These are phyloP conservation scores for Tangara arthus DNA, from an alignment of 2,797 vertebrate genomes.

Conservation along the genomic window DNA sequence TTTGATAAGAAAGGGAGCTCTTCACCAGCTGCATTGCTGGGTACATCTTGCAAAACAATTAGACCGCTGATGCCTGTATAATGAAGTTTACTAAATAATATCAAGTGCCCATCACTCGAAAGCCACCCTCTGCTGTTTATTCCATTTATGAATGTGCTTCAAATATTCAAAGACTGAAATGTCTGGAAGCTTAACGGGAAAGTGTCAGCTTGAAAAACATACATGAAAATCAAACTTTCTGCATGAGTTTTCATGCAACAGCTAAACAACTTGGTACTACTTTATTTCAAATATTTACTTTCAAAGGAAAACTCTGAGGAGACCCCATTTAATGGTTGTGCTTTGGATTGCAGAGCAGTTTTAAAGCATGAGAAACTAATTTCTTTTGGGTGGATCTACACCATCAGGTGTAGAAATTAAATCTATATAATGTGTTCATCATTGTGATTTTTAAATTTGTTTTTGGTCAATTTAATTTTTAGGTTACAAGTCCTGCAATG, in stretches of 20 bases:
- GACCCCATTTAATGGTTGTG: not conserved
- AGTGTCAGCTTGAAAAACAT: not conserved
- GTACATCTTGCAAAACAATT: slow-evolving; percentile 35
- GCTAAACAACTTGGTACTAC: not conserved
- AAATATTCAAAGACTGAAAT: not conserved
- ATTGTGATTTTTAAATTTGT: not conserved
- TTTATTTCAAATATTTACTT: not conserved
- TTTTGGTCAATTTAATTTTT: not conserved
- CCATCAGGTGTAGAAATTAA: not conserved
- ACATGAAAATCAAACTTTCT: not conserved
- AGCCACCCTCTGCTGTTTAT: not conserved
- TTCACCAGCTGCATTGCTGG: slow-evolving; percentile 44
- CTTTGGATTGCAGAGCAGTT: not conserved
- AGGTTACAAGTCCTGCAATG: not conserved
- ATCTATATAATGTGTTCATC: not conserved
- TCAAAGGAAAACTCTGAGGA: not conserved
- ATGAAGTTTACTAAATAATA: slow-evolving; percentile 38
- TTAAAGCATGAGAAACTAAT: not conserved
- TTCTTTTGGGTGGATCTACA: not conserved
- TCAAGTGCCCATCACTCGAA: not conserved
- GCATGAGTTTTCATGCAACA: not conserved
- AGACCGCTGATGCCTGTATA: slow-evolving; percentile 1
- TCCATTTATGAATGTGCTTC: not conserved
- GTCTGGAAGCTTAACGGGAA: not conserved
- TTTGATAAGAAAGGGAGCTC: slow-evolving; percentile 4